Base-by-base conservation (phyloP, 2,113 vertebrate species). In the Oriolus oriolus region DNA sequence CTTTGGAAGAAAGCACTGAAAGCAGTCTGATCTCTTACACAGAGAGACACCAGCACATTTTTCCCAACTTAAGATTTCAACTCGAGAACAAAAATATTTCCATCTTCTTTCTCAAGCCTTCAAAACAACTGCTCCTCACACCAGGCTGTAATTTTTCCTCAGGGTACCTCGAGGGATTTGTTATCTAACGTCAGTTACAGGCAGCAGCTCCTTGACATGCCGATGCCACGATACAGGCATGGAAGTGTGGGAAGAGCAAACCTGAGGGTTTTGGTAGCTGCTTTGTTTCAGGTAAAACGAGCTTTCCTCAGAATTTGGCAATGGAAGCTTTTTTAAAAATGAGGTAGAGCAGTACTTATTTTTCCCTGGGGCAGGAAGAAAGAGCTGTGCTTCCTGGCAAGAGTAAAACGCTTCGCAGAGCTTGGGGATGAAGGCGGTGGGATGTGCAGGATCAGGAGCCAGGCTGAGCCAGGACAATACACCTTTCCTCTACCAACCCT, bases 201-300 rank as follows among this genome's bases (percentile, higher is more conserved):
- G 87, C 79, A 93, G 87, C 88, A 96, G 84, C 71, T 93, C 87
- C 75, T 59, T 52, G 60, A 61, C 69, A 1, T 21, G 64, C 39
- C 10, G 20, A 22, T 80, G 92, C 85, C 85, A 71, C 30, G 10
- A 37, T 31, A 19, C 47, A 44, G 24, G 24, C 41, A 22, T 28
- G 52, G 30, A 33, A 84, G 70, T 50, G 79, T 76, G 78, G 87
- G 85, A 94, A 93, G 85, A 88, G n/a, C 74, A 91, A 93, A 94
- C 35, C 71, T 44, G 54, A 70, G 54, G 59, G 10, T 50, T 89
- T 52, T 41, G 39, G 60, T 70, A 54, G 71, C 68, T 88, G 53
- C 26, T 91, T 74, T 59, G 60, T 66, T 87, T 84, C 79, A 92
- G 86, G 93, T 93, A 69, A 90, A 89, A 87, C 3, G 0, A 96